A percentile compares a stretch with the other conserved stretches of the same genome.
These are phyloP conservation scores for Manis javanica DNA, from an alignment of 2,797 vertebrate genomes.

Conservation along the genomic window DNA sequence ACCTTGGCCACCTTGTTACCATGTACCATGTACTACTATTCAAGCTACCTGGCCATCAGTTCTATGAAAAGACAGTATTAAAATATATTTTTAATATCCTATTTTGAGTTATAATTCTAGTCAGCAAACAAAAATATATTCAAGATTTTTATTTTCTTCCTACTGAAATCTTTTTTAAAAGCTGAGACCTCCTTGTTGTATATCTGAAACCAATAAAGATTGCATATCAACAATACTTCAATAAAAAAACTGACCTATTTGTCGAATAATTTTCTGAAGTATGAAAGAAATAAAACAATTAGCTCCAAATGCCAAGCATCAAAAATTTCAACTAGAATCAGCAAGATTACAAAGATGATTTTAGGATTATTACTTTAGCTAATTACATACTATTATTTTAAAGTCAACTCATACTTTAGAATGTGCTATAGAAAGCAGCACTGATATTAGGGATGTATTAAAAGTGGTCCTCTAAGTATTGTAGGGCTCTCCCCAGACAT, in stretches of 20 bases:
- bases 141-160: constrained; percentile 50
- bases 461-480: constrained; percentile 19
- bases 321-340: constrained; percentile 52
- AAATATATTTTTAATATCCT: constrained; percentile 48
- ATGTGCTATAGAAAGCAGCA: constrained; percentile 22
- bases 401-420: constrained; percentile 56
- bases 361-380: constrained; percentile 48
- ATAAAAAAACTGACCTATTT: constrained; percentile 25
- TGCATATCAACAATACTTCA: too few relatives aligned
- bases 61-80: too few relatives aligned
- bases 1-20: background rate
- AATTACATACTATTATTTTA: constrained; percentile 42
- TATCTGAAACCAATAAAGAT: background rate
- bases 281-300: constrained; percentile 57
- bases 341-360: constrained; percentile 45
- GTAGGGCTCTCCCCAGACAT: background rate
- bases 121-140: constrained; percentile 59
- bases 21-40: constrained; percentile 14
- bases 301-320: constrained; percentile 22
- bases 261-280: constrained; percentile 35
- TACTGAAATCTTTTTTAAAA: constrained; percentile 27
- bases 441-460: constrained; percentile 32
- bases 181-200: background rate
- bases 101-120: constrained; percentile 55
- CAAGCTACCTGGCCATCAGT: constrained; percentile 20